A percentile compares a stretch with the other conserved stretches of the same genome.
These are phyloP conservation scores for Plebejus argus DNA, from an alignment of 2,888 invertebrate species.

Conservation along the genomic window DNA sequence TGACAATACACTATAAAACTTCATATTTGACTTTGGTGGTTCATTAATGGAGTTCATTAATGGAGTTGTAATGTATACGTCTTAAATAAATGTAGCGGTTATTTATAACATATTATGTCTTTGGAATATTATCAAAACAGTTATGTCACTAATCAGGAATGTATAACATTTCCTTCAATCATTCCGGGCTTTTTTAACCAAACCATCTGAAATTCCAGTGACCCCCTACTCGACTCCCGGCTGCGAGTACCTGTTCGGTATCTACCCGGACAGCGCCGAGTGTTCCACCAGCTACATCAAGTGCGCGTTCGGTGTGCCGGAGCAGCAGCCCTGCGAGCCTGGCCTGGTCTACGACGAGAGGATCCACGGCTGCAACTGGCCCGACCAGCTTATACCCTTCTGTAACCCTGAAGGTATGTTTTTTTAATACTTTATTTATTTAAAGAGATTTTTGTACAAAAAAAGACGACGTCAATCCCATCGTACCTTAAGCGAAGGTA, in stretches of 20 bases:
- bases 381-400: constrained; percentile 91
- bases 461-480: too few relatives aligned
- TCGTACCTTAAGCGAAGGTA: neutral
- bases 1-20: too few relatives aligned
- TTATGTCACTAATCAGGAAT: too few relatives aligned
- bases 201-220: constrained; percentile 74
- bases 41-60: too few relatives aligned
- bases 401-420: constrained; percentile 93
- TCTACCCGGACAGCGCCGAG: constrained; percentile 89
- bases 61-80: too few relatives aligned
- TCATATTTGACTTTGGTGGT: too few relatives aligned
- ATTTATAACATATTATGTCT: too few relatives aligned
- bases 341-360: constrained; percentile 94
- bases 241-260: constrained; percentile 93
- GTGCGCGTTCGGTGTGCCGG: constrained; percentile 91
- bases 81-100: too few relatives aligned
- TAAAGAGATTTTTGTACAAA: too few relatives aligned
- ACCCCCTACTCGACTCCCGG: constrained; percentile 89
- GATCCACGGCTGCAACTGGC: constrained; percentile 96
- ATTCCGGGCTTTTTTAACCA: neutral
- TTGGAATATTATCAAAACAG: too few relatives aligned
- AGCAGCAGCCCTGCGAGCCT: constrained; percentile 90
- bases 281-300: constrained; percentile 94
- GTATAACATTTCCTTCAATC: neutral
- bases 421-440: too few relatives aligned